Conservation (phyloP, 2,113 vertebrate genomes). For the Gallinago undulata region DNA sequence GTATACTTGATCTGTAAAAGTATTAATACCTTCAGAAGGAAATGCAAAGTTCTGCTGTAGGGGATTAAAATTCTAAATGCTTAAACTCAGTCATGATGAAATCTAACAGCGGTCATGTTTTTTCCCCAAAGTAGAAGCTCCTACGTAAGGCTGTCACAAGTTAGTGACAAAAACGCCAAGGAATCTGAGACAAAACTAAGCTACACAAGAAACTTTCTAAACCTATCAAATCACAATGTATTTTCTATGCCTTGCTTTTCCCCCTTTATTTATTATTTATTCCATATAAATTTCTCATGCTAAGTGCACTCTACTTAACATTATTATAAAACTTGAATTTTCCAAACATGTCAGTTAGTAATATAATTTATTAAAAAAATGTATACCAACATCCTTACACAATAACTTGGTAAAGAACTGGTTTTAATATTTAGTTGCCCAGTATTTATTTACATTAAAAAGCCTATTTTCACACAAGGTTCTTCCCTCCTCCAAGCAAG, state of each 20-base stretch:
- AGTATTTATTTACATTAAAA: not conserved
- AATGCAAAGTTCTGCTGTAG: not conserved
- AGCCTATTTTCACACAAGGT: not conserved
- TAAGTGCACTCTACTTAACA: not conserved
- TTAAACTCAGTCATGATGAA: not conserved
- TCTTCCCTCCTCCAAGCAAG: not conserved
- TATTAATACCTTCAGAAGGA: not conserved
- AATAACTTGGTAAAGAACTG: not conserved
- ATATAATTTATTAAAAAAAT: not conserved
- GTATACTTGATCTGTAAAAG: not conserved
- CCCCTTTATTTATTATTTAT: not conserved
- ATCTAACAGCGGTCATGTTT: rapidly evolving
- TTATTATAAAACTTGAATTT: not conserved
- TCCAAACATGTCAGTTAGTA: not conserved
- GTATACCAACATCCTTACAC: not conserved
- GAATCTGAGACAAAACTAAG: not conserved
- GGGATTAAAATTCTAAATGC: not conserved
- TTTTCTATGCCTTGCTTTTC: not conserved
- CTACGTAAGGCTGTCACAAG: not conserved
- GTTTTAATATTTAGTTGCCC: not conserved
- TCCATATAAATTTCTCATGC: not conserved
- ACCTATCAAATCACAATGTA: not conserved
- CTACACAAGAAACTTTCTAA: not conserved
- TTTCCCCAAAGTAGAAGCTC: not conserved
- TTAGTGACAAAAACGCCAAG: not conserved